Conservation (phyloP, 2,113 vertebrate species). For the Gila orcuttii region DNA sequence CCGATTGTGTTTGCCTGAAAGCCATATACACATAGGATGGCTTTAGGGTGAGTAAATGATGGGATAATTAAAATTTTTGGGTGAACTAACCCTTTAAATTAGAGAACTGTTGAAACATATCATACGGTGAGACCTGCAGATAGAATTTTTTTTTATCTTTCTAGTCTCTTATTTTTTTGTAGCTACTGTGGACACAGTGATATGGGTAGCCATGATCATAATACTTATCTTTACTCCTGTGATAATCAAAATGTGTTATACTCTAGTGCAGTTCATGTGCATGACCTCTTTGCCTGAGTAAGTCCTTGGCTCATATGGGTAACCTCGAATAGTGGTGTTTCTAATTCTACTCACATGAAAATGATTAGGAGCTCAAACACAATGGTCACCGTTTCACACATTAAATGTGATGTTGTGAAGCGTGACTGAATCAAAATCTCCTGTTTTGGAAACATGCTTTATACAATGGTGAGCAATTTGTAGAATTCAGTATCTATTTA, state of each 20-base stretch:
- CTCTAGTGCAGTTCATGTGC: not conserved
- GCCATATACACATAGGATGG: no score
- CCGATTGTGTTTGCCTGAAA: no score
- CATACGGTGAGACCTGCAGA: not conserved
- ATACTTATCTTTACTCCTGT: not conserved
- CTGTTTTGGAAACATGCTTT: not conserved
- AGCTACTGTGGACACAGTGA: not conserved
- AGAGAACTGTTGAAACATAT: not conserved
- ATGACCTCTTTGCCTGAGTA: not conserved
- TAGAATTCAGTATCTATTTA: not conserved
- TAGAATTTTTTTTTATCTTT: not conserved
- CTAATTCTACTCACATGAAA: conserved; percentile 53
- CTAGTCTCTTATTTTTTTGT: not conserved
- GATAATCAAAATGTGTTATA: not conserved
- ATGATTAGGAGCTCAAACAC: conserved; percentile 44
- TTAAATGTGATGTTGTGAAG: conserved; percentile 26
- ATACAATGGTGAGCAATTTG: not conserved
- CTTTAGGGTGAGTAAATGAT: no score
- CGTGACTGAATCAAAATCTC: conserved; percentile 9
- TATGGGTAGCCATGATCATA: not conserved
- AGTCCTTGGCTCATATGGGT: not conserved
- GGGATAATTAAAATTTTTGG: no score
- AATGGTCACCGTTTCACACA: conserved; percentile 28
- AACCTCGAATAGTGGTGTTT: conserved; percentile 29
- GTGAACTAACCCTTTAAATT: not conserved